A percentile compares a stretch with the other conserved stretches of the same genome.
phyloP scores from a whole-genome alignment of 2,888 invertebrate species.

The Drosophila sordidula region DNA sequence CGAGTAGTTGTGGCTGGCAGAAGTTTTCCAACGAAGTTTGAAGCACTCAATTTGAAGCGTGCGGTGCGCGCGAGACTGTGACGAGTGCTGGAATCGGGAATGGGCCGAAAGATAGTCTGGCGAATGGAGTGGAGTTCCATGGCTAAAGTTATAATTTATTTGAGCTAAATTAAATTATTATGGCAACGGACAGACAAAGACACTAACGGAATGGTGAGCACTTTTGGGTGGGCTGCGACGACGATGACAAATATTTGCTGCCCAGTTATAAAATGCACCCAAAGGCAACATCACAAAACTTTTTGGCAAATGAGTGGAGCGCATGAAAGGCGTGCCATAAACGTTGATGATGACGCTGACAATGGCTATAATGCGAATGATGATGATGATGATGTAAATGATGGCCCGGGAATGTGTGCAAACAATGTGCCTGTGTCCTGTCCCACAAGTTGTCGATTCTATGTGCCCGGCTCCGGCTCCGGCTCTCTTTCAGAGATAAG shows the following conservation, averaged over 20 bases:
- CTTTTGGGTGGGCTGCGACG: neutral
- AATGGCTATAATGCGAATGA: slow-evolving; percentile 23
- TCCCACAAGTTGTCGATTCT: slow-evolving; percentile 48
- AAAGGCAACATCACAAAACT: slow-evolving; percentile 75
- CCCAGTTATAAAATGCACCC: slow-evolving; percentile 78
- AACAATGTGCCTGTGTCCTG: slow-evolving; percentile 60
- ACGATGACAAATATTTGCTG: slow-evolving; percentile 75
- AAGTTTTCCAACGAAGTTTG: slow-evolving; percentile 61
- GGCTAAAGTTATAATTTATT: slow-evolving; percentile 73
- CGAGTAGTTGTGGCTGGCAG: slow-evolving; percentile 19
- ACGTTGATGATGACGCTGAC: slow-evolving; percentile 34
- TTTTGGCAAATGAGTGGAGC: slow-evolving; percentile 70
- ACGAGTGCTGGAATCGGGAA: slow-evolving; percentile 47
- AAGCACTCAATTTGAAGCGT: slow-evolving; percentile 72
- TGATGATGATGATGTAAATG: slow-evolving; percentile 17
- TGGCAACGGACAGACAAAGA: slow-evolving; percentile 43
- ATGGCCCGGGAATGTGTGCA: slow-evolving; percentile 52
- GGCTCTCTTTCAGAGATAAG: slow-evolving; percentile 8
- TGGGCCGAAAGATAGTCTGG: neutral
- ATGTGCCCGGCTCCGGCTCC: slow-evolving; percentile 38
- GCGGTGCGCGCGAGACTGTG: slow-evolving; percentile 65
- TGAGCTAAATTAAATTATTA: slow-evolving; percentile 78
- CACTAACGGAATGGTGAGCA: slow-evolving; percentile 3
- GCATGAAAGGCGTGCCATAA: slow-evolving; percentile 69
- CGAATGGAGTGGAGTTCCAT: slow-evolving; percentile 18